Conservation (phyloP, 2,888 invertebrate genomes). For the Silvanus unidentatus region DNA sequence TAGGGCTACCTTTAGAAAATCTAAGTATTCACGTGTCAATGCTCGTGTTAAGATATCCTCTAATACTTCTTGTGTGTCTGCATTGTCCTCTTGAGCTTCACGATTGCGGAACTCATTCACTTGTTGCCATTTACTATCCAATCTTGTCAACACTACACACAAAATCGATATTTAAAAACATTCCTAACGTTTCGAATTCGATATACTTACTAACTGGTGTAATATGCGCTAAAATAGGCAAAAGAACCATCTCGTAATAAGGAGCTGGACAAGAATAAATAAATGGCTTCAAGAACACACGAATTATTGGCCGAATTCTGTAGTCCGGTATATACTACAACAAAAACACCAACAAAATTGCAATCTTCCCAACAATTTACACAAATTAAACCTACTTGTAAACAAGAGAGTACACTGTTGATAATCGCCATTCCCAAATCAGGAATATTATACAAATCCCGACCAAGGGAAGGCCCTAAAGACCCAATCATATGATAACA, state of each 20-base stretch:
- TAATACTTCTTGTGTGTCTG: slow-evolving; percentile 75
- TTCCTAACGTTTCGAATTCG: too few species aligned
- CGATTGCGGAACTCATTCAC: slow-evolving; percentile 70
- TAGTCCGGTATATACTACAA: slow-evolving; percentile 73
- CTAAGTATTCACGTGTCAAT: slow-evolving; percentile 81
- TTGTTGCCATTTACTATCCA: slow-evolving; percentile 74
- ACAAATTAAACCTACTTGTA: slow-evolving; percentile 48
- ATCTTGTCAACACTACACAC: slow-evolving; percentile 60
- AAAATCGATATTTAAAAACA: too few species aligned
- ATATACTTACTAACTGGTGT: slow-evolving; percentile 76
- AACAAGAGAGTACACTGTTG: slow-evolving; percentile 63
- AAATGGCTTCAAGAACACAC: slow-evolving; percentile 80
- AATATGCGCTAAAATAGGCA: slow-evolving; percentile 73
- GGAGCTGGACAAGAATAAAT: slow-evolving; percentile 80
- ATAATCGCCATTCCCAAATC: slow-evolving; percentile 70
- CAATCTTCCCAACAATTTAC: not conserved
- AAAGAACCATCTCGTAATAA: slow-evolving; percentile 66
- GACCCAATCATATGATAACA: slow-evolving; percentile 77
- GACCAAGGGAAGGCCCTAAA: slow-evolving; percentile 72
- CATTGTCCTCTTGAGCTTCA: slow-evolving; percentile 70
- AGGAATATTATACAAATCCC: slow-evolving; percentile 76
- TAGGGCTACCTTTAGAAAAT: slow-evolving; percentile 68
- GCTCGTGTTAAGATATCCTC: slow-evolving; percentile 82
- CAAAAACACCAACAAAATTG: slow-evolving; percentile 24
- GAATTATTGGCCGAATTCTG: slow-evolving; percentile 73